These are phyloP conservation scores for Dryobotodes eremita DNA, from an alignment of 2,888 invertebrate species.

Conservation along the genomic window DNA sequence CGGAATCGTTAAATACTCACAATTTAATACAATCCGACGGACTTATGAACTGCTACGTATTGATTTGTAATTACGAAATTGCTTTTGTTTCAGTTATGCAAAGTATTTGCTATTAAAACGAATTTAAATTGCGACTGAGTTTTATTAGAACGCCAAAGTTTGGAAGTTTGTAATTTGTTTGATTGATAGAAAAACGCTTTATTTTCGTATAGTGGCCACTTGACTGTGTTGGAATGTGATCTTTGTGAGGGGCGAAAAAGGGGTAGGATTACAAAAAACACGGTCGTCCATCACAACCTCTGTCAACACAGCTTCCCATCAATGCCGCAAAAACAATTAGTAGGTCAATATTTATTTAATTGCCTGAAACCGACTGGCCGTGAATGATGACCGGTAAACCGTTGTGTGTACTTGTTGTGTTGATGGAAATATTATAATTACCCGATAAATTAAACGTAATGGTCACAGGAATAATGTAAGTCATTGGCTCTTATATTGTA, in stretches of 20 bases:
- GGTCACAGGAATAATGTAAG: conserved; percentile 23
- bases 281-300: conserved; percentile 86
- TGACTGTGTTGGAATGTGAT: conserved; percentile 77
- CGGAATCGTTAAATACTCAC: conserved; percentile 76
- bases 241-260: conserved; percentile 75
- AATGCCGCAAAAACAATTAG: conserved; percentile 89
- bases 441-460: conserved; percentile 52
- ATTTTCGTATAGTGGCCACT: conserved; percentile 65
- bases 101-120: conserved; percentile 80
- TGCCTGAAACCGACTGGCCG: conserved; percentile 77
- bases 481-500: conserved; percentile 14
- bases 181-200: conserved; percentile 69
- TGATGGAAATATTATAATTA: conserved; percentile 59
- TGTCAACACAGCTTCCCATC: conserved; percentile 86
- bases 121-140: conserved; percentile 73
- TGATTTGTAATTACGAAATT: conserved; percentile 83
- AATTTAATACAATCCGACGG: conserved; percentile 76
- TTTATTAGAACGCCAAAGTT: conserved; percentile 72
- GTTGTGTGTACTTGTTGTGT: conserved; percentile 66
- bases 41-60: conserved; percentile 78
- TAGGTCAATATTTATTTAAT: conserved; percentile 90
- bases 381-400: conserved; percentile 80
- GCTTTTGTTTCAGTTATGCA: conserved; percentile 79
- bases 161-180: conserved; percentile 70
- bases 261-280: conserved; percentile 83